phyloP scores from a whole-genome alignment of 2,888 invertebrate genomes.

The Eupeodes latifasciatus region DNA sequence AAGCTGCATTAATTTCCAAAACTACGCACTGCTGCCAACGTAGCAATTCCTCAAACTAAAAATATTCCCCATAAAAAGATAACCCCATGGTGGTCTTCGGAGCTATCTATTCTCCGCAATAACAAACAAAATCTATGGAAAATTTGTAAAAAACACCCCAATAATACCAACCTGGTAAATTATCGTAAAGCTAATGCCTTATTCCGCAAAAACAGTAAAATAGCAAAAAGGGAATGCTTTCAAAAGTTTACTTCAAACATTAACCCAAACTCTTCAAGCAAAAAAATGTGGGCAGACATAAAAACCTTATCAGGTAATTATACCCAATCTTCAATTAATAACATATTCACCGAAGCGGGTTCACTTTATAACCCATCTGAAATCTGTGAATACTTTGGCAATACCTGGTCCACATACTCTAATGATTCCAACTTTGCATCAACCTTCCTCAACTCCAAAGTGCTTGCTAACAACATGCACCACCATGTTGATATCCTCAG shows the following conservation, averaged over 20 bases:
- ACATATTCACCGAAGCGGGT: not conserved
- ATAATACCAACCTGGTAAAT: not conserved
- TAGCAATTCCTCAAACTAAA: not conserved
- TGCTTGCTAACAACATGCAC: too few species aligned
- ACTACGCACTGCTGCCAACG: not conserved
- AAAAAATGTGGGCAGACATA: constrained; percentile 12
- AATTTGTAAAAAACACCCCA: too few species aligned
- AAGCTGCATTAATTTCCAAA: constrained; percentile 7
- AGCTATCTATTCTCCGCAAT: not conserved
- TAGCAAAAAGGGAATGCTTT: not conserved
- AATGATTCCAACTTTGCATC: not conserved
- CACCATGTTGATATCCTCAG: too few species aligned
- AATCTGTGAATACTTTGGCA: not conserved
- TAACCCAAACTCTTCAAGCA: constrained; percentile 1
- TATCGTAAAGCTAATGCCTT: not conserved
- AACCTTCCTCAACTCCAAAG: not conserved
- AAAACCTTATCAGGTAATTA: not conserved
- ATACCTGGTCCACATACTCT: not conserved
- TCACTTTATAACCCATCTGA: not conserved
- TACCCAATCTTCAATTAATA: not conserved
- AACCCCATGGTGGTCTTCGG: not conserved
- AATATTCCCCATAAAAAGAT: not conserved
- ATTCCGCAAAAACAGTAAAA: not conserved
- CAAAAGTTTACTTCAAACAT: not conserved
- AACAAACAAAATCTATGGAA: not conserved